Base-by-base conservation (phyloP, 2,797 vertebrate species). In the Semaprochilodus insignis region DNA sequence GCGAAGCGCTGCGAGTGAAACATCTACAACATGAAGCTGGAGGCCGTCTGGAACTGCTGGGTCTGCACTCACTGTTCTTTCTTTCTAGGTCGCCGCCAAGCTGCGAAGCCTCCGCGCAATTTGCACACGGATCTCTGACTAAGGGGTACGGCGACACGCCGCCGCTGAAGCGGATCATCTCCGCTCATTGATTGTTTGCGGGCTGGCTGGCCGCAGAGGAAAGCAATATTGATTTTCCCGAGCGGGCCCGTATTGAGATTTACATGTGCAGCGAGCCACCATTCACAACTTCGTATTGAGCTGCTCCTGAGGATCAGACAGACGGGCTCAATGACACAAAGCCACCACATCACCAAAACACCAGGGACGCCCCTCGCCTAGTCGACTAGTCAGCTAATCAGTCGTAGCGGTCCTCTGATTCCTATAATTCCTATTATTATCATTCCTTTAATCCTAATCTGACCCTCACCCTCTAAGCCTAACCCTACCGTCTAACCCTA, bases 161-260 rank as follows among this genome's bases (percentile, higher is more conserved):
- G 17, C 52, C 34, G 70, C 57, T 62, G 7, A 60, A 66, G 54
- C 55, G 16, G 52, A 70, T 75, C 73, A 74, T 59, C 73, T 59
- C 54, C 14, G 31, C 27, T 59, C 34, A 81, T 31, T 34, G 31
- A 69, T 36, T 72, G 34, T 55, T 74, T 59, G 31, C 34, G 23
- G 54, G 44, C 74, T 74, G 31, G 54, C 27, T 62, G 40, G 71
- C n/a, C 6, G 8, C 25, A 52, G 69, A 51, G 16, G 40, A 51
- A 74, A 71, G 55, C 40, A 70, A 25, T 54, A 80, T 71, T 63
- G 78, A 71, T 80, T 40, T 59, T 63, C 71, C 48, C 31, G 48
- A 55, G 14, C 19, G 25, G 19, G 23, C 17, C 7, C 3, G n/a
- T 83, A 57, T 67, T 6, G 8, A 78, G 40, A 48, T 76, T 74